Evolutionary conservation across 2,113 vertebrate species (phyloP).

Genomic region (Datnioides undecimradiatus): DNA sequence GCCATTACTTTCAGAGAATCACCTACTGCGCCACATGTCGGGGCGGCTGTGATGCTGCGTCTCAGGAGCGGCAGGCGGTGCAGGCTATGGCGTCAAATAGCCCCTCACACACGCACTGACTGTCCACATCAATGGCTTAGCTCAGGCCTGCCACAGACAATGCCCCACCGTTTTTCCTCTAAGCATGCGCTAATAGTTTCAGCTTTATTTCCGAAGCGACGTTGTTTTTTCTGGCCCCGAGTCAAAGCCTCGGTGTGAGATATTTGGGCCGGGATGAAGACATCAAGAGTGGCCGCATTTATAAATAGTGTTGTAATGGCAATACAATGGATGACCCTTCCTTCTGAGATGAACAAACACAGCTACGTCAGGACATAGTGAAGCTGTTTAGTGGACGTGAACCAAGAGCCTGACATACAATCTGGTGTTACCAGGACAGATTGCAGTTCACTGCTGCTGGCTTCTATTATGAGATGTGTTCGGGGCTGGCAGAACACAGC

Average conservation of each 20-base stretch:
- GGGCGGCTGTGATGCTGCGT: conserved; percentile 41
- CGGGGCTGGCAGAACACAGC: conserved; percentile 32
- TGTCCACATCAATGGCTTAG: conserved; percentile 56
- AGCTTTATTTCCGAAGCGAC: conserved; percentile 67
- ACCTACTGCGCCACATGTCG: conserved; percentile 54
- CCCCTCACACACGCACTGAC: conserved; percentile 25
- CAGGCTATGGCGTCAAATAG: conserved; percentile 20
- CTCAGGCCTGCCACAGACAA: conserved; percentile 47
- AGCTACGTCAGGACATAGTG: conserved; percentile 26
- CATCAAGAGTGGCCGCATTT: conserved; percentile 56
- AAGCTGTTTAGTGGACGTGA: conserved; percentile 38
- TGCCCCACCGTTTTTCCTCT: conserved; percentile 45
- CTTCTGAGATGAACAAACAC: conserved; percentile 40
- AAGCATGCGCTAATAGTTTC: conserved; percentile 64
- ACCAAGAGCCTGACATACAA: conserved; percentile 51
- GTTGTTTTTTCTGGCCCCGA: conserved; percentile 60
- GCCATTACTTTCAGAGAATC: conserved; percentile 70
- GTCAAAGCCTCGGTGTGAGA: conserved; percentile 60
- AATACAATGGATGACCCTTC: conserved; percentile 43
- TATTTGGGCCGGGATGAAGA: conserved; percentile 66
- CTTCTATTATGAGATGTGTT: conserved; percentile 52
- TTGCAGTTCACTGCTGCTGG: conserved; percentile 44
- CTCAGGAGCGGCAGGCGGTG: conserved; percentile 43
- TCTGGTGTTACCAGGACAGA: conserved; percentile 45
- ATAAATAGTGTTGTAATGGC: conserved; percentile 53